phyloP scores from a whole-genome alignment of 2,797 vertebrate species.

The Manis pentadactyla region DNA sequence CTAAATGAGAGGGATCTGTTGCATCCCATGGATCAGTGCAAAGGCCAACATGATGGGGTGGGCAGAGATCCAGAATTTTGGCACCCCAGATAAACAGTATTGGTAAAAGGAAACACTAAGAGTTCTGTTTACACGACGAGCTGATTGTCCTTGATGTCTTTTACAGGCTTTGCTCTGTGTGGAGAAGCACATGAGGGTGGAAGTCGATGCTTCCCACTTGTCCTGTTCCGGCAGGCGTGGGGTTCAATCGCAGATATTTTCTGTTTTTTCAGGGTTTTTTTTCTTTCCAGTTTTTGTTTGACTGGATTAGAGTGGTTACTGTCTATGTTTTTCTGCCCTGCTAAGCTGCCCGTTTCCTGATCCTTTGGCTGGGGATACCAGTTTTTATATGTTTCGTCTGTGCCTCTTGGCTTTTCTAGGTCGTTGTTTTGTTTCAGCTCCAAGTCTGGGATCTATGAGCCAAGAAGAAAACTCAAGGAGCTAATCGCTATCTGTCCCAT shows the following conservation, averaged over 20 bases:
- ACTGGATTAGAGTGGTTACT: neutral
- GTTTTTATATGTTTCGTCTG: neutral
- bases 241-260: neutral
- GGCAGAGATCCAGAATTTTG: neutral
- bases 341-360: neutral
- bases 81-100: neutral
- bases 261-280: too few relatives aligned
- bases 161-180: neutral
- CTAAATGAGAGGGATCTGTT: neutral
- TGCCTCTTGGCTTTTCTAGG: neutral
- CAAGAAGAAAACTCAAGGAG: neutral
- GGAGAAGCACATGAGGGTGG: neutral
- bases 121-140: neutral
- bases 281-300: neutral
- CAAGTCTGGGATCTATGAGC: neutral
- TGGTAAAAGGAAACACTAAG: neutral
- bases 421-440: neutral
- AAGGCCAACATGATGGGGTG: neutral
- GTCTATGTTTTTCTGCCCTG: neutral
- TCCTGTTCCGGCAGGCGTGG: fast-evolving
- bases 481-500: neutral
- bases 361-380: neutral
- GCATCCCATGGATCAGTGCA: neutral
- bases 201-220: neutral
- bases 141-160: neutral